Conservation (phyloP, 2,113 vertebrate species). For the Microtus richardsoni region DNA sequence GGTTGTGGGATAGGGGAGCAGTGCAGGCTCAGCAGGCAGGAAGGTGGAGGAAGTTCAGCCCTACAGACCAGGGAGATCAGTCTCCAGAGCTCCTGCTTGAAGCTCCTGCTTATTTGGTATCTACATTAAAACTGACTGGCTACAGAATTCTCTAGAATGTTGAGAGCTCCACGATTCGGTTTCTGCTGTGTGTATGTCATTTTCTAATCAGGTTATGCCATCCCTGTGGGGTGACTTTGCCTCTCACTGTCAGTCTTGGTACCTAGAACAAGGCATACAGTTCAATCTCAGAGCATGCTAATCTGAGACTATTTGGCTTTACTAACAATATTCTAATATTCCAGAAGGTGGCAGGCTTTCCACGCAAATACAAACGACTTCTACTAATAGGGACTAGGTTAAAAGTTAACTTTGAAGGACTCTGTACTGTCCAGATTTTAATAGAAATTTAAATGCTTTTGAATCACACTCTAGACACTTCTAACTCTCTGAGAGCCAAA, state of each 20-base stretch:
- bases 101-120: not conserved
- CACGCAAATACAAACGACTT: not conserved
- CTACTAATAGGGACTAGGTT: not conserved
- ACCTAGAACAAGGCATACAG: not conserved
- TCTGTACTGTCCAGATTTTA: slow-evolving; percentile 3
- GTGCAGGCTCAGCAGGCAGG: not conserved
- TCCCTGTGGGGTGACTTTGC: not conserved
- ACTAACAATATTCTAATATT: slow-evolving; percentile 25
- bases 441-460: slow-evolving; percentile 57
- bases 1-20: not conserved
- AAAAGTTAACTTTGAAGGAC: not conserved
- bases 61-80: not conserved
- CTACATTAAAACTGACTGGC: not conserved
- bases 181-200: not conserved
- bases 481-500: slow-evolving; percentile 41
- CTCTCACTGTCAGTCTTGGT: not conserved
- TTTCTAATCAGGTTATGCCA: not conserved
- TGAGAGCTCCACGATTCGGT: not conserved
- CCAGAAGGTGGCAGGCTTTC: slow-evolving; percentile 75
- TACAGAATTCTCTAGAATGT: not conserved
- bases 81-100: not conserved
- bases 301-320: not conserved
- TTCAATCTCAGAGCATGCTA: not conserved
- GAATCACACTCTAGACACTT: slow-evolving; percentile 41
- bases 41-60: not conserved